Base-by-base conservation (phyloP, 2,797 vertebrate species). In the Malurus leucopterus region DNA sequence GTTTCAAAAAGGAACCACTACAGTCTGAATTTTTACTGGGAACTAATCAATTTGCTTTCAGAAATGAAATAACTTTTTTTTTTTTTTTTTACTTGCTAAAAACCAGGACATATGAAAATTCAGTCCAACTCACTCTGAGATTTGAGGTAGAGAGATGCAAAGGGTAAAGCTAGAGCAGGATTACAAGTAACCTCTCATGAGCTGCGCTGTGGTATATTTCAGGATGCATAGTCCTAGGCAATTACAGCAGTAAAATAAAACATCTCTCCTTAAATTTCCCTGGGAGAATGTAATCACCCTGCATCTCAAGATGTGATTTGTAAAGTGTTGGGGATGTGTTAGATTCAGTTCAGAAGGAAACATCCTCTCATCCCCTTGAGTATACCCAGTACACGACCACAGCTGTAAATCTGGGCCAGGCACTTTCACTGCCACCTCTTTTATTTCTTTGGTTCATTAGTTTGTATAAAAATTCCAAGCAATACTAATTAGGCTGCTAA, bases 361-460 rank as follows among this genome's bases (percentile, higher is more conserved):
- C 6, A 24, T 68, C 11, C 19, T 72, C 46, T 68, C 36, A 41
- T 29, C 2, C 46, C 41, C 40, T 34, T 30, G 68, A 80, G 14
- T 24, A 15, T 30, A 43, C 7, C 12, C 19, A 83, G 22, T 62
- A 72, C 9, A 55, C 27, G 72, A 62, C 58, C 88, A 75, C 55
- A 90, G 41, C 79, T 40, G 58, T 29, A 81, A 88, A 81, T 72
- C 67, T 69, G 14, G 47, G 69, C 40, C 26, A 88, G 59, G 43
- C 47, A 50, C 41, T 77, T 90, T 62, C 61, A 36, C 23, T 58
- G 53, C 20, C 59, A 53, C 0, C 0, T 72, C 58, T 93, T 87
- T 81, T 83, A 84, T 70, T 92, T 77, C 32, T 90, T 77, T 4
- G 2, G 44, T 90, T 91, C 90, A 75, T 93, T 92, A 88, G 58